These are phyloP conservation scores for Chromobotia macracanthus DNA, from an alignment of 2,797 vertebrate species.

Conservation along the genomic window DNA sequence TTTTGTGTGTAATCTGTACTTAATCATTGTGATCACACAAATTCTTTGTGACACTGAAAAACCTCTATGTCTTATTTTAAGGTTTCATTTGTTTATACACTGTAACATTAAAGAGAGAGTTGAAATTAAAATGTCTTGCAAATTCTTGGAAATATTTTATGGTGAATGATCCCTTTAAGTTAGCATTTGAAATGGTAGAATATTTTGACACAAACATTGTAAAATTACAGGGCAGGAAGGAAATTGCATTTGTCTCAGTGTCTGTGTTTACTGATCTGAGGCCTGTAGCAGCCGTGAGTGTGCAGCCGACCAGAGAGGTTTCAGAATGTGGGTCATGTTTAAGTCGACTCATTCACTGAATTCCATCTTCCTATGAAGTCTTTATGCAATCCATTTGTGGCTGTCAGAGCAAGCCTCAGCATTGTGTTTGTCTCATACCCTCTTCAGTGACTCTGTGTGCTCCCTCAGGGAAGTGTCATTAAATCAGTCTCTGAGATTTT, in stretches of 20 bases:
- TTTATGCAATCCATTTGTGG: constrained; percentile 45
- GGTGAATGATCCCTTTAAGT: not conserved
- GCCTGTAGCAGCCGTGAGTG: constrained; percentile 3
- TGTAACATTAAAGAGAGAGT: no score
- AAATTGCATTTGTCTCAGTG: no score
- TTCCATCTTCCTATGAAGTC: constrained; percentile 42
- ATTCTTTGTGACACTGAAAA: no score
- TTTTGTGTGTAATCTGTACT: no score
- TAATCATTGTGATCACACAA: no score
- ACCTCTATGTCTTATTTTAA: no score
- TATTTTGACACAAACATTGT: no score
- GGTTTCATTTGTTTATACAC: no score
- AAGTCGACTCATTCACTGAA: constrained; percentile 25
- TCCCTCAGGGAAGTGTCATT: constrained; percentile 39
- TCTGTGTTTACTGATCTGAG: not conserved
- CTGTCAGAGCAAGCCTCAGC: constrained; percentile 30
- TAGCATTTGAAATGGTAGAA: not conserved
- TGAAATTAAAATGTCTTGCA: no score
- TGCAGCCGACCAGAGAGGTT: constrained; percentile 7
- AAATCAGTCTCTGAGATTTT: constrained; percentile 50
- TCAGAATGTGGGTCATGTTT: constrained; percentile 45
- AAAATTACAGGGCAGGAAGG: no score
- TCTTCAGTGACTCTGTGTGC: constrained; percentile 2
- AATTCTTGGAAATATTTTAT: no score
- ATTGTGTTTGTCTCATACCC: constrained; percentile 15